Base-by-base conservation (phyloP, 1,140 invertebrate species). In the Chelonus insularis region DNA sequence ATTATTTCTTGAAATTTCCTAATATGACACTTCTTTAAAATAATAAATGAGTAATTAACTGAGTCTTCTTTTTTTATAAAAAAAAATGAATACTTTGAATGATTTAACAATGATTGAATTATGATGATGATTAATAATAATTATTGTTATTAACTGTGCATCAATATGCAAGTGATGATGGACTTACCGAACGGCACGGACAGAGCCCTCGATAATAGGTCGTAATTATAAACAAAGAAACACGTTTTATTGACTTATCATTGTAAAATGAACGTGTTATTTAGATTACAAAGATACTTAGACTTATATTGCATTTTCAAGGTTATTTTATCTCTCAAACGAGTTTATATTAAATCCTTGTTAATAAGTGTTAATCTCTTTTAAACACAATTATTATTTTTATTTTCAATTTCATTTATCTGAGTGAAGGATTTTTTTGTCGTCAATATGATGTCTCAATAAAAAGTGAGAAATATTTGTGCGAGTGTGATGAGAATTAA, bases 141-240 rank as follows among this genome's bases (percentile, higher is more conserved):
- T n/a, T n/a, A n/a, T n/a, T n/a, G n/a, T n/a, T n/a, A n/a, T 29
- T 6, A 54, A 50, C 16, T 58, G 72, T 68, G 66, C 62, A 64
- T 68, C 61, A 68, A 68, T 12, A 67, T 68, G 67, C 68, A 68
- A 71, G 59, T 51, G 48, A 73, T 72, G 68, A 68, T 68, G 48
- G 67, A 78, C 76, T 78, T 78, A 77, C 75, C 76, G 59, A 70
- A 65, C 41, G 56, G 70, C 71, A 75, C 64, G 68, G 62, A 74
- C 71, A 45, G 71, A 75, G 73, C 72, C 73, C 75, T 77, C 75
- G 69, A 73, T 72, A 70, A 74, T 71, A 63, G 70, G 71, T 70
- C 68, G 75, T 76, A 71, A 75, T 76, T 76, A 74, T 69, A 72
- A 77, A 73, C 68, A 78, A 72, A 77, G 73, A 78, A 78, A 77